Evolutionary conservation across 2,113 vertebrate species (phyloP).

Genomic region (Platichthys flesus): DNA sequence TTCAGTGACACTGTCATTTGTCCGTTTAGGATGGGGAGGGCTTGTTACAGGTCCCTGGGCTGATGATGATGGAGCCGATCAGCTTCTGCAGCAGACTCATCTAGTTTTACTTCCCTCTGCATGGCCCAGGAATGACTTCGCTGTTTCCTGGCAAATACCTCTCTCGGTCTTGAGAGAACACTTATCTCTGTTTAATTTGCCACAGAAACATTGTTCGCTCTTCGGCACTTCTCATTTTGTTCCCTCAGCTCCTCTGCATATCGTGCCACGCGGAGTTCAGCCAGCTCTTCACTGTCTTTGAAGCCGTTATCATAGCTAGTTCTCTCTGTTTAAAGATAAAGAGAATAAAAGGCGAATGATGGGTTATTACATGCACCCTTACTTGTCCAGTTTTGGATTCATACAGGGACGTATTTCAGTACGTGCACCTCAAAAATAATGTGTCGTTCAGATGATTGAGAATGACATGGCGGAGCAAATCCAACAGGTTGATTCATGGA

Average conservation of each 20-base stretch:
- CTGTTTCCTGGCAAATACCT: slow-evolving; percentile 21
- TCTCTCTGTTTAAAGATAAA: slow-evolving; percentile 32
- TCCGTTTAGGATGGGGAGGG: slow-evolving; percentile 22
- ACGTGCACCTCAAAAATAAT: neutral
- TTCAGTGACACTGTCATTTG: slow-evolving; percentile 15
- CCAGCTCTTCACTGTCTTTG: neutral
- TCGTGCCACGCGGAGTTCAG: slow-evolving; percentile 37
- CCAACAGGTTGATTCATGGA: slow-evolving; percentile 38
- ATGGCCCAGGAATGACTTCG: slow-evolving; percentile 32
- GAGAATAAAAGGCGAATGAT: slow-evolving; percentile 32
- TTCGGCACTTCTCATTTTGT: slow-evolving; percentile 28
- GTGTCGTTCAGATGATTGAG: neutral
- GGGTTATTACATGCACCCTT: neutral
- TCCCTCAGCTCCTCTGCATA: slow-evolving; percentile 21
- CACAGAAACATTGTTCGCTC: slow-evolving; percentile 24
- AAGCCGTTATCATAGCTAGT: neutral
- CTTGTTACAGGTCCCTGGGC: slow-evolving; percentile 4
- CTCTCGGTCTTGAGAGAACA: slow-evolving; percentile 27
- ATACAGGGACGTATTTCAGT: slow-evolving; percentile 6
- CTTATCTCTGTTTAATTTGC: slow-evolving; percentile 58
- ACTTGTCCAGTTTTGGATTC: slow-evolving; percentile 14
- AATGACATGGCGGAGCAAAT: neutral
- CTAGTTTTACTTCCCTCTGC: slow-evolving; percentile 32
- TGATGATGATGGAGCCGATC: slow-evolving; percentile 26
- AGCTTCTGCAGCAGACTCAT: slow-evolving; percentile 18